Conservation (phyloP, 1,140 invertebrate genomes). For the Drosophila tsacasi region DNA sequence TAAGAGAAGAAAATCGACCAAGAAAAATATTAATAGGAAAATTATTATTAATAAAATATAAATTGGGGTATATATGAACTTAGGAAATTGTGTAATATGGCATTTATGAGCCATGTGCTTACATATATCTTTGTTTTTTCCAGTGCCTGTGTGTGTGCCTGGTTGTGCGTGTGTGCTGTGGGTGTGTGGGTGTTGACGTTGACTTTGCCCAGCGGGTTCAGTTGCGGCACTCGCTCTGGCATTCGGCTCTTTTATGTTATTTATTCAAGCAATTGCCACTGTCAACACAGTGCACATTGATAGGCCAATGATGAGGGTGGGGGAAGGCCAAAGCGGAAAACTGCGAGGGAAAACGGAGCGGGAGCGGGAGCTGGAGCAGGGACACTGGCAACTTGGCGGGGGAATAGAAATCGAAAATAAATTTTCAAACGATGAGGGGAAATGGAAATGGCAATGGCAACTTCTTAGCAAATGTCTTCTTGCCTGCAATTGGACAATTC, state of each 20-base stretch:
- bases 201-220: constrained; percentile 47
- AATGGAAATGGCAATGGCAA: constrained; percentile 60
- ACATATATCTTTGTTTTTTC: not conserved
- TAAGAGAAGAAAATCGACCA: not conserved
- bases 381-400: constrained; percentile 10
- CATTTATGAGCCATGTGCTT: not conserved
- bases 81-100: too few species aligned
- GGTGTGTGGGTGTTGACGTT: constrained; percentile 21
- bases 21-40: not conserved
- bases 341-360: not conserved
- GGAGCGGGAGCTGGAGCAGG: too few species aligned
- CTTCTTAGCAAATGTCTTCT: constrained; percentile 30
- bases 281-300: constrained; percentile 64
- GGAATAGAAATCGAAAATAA: constrained; percentile 70
- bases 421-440: constrained; percentile 52
- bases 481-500: constrained; percentile 71
- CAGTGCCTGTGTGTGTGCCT: not conserved
- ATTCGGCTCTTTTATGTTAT: constrained; percentile 51
- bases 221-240: constrained; percentile 14
- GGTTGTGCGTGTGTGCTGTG: not conserved
- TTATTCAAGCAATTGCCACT: constrained; percentile 79
- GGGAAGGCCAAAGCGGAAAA: not conserved
- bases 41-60: not conserved
- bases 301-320: constrained; percentile 62
- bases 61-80: not conserved